Evolutionary conservation across 2,888 invertebrate genomes (phyloP).

Genomic region (Sialis lutaria): DNA sequence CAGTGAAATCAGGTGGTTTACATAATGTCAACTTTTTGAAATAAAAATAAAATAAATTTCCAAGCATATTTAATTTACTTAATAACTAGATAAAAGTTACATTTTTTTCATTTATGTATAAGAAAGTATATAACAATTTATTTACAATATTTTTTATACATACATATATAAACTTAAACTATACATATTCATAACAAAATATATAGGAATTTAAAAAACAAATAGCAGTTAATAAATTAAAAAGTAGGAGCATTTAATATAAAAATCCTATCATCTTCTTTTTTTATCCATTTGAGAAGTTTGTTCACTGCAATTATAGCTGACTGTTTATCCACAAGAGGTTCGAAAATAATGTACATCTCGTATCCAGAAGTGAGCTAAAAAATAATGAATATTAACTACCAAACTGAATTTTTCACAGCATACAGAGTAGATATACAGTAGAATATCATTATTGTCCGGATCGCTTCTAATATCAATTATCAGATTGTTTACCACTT

Average conservation of each 20-base stretch:
- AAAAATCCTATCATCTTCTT: constrained; percentile 79
- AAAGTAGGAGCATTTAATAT: constrained; percentile 72
- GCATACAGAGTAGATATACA: not conserved
- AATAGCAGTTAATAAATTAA: constrained; percentile 22
- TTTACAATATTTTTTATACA: too few relatives aligned
- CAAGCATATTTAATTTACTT: too few relatives aligned
- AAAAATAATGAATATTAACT: constrained; percentile 13
- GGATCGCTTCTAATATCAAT: too few relatives aligned
- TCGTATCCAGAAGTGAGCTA: constrained; percentile 82
- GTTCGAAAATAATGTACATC: constrained; percentile 83
- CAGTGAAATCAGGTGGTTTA: too few relatives aligned
- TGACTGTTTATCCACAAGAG: constrained; percentile 68
- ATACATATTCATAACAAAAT: not conserved
- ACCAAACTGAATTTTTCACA: not conserved
- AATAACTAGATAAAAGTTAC: too few relatives aligned
- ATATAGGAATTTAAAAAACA: constrained; percentile 1
- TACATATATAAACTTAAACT: too few relatives aligned
- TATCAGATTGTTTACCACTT: too few relatives aligned
- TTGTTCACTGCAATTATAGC: constrained; percentile 78
- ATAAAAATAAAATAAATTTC: too few relatives aligned
- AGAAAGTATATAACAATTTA: too few relatives aligned
- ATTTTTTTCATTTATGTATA: too few relatives aligned
- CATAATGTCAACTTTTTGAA: too few relatives aligned
- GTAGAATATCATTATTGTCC: too few relatives aligned
- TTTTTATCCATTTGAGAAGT: constrained; percentile 84